Percentiles rank a stretch among this genome's conserved stretches.
These are phyloP conservation scores for Resseliella maxima DNA, from an alignment of 2,888 invertebrate genomes.

Conservation along the genomic window DNA sequence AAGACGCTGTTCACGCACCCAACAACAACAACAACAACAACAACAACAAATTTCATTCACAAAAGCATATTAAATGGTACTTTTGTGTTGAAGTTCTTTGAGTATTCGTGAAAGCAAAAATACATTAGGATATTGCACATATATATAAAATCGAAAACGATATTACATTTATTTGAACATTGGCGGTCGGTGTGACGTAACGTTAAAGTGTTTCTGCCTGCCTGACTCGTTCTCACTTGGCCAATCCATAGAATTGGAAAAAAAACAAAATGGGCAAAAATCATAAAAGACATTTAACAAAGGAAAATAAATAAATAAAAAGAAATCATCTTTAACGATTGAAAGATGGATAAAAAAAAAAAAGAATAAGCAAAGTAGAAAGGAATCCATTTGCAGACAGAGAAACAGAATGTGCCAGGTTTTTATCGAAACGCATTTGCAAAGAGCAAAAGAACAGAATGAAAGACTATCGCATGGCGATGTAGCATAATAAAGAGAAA, in stretches of 20 bases:
- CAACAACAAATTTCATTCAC: no score
- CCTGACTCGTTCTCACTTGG: no score
- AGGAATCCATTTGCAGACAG: slow-evolving; percentile 1
- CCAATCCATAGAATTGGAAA: background rate
- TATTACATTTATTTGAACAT: background rate
- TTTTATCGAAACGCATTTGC: background rate
- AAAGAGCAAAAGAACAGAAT: background rate
- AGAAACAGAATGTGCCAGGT: background rate
- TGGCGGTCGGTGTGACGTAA: background rate
- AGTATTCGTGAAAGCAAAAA: background rate
- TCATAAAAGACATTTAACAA: slow-evolving; percentile 33
- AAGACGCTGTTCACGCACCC: background rate
- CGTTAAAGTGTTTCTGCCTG: background rate
- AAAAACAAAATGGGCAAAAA: slow-evolving; percentile 29
- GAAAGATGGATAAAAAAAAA: slow-evolving; percentile 5
- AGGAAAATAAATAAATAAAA: slow-evolving; percentile 6
- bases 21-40: background rate
- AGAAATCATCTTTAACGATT: slow-evolving; percentile 45
- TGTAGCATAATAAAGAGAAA: slow-evolving; percentile 3
- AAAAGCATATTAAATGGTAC: slow-evolving; percentile 32
- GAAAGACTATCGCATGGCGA: background rate
- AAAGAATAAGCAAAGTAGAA: no score
- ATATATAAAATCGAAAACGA: slow-evolving; percentile 17
- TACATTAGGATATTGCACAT: slow-evolving; percentile 48
- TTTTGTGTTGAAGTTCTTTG: slow-evolving; percentile 19